A percentile compares a stretch with the other conserved stretches of the same genome.
These are phyloP conservation scores for Ginglymostoma cirratum DNA, from an alignment of 2,113 vertebrate genomes.

Conservation along the genomic window DNA sequence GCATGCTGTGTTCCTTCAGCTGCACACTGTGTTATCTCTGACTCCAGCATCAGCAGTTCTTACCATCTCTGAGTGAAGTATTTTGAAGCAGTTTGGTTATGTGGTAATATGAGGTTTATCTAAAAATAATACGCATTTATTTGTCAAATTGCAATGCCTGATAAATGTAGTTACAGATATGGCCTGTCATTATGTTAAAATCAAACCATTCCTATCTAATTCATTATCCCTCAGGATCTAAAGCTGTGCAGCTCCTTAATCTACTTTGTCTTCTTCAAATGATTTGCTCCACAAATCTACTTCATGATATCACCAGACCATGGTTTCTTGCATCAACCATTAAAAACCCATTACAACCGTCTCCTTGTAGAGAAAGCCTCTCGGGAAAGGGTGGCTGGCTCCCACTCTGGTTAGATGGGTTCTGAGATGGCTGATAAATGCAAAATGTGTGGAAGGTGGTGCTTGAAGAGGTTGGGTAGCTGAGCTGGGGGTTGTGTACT, in stretches of 20 bases:
- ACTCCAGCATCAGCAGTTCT: too few species aligned
- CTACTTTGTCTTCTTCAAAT: neutral
- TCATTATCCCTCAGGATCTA: neutral
- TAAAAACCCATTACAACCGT: neutral
- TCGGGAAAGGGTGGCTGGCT: neutral
- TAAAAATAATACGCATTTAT: too few species aligned
- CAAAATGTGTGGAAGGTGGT: neutral
- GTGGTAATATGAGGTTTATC: neutral
- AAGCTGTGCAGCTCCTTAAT: neutral
- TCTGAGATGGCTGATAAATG: neutral
- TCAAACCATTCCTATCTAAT: neutral
- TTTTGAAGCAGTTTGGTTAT: neutral
- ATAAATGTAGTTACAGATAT: neutral
- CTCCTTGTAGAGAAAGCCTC: too few species aligned
- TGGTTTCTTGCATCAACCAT: neutral
- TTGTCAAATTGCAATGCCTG: neutral
- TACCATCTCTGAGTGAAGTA: neutral
- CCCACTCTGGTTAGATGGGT: neutral
- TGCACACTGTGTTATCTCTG: too few species aligned
- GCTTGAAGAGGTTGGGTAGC: neutral
- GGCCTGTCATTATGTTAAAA: neutral
- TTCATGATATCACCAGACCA: neutral
- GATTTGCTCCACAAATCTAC: neutral
- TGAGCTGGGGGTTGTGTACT: neutral
- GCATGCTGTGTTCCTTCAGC: too few species aligned